Evolutionary conservation across 2,888 invertebrate genomes (phyloP).

Genomic region (Netelia fuscicornis): DNA sequence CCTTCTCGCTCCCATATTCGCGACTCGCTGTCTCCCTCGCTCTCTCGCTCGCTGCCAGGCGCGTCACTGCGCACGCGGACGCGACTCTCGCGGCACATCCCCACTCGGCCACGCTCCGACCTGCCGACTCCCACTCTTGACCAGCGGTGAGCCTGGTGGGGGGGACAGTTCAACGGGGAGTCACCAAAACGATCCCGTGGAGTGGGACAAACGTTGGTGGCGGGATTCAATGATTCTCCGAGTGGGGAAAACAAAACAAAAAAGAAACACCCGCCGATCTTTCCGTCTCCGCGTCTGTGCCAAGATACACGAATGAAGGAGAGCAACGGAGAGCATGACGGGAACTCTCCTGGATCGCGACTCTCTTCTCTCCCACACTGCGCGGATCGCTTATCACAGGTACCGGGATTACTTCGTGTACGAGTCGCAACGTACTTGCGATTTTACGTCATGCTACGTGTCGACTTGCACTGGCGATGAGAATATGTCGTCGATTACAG

Average conservation of each 20-base stretch:
- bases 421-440: constrained; percentile 26
- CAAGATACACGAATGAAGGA: not conserved
- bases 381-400: not conserved
- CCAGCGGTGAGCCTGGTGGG: constrained; percentile 14
- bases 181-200: constrained; percentile 35
- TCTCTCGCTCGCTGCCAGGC: not conserved
- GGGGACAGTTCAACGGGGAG: constrained; percentile 53
- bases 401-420: constrained; percentile 10
- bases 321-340: constrained; percentile 45
- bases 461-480: not conserved
- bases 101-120: constrained; percentile 20
- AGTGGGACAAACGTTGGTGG: constrained; percentile 40
- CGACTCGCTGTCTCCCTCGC: constrained; percentile 30
- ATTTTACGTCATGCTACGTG: constrained; percentile 38
- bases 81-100: constrained; percentile 7
- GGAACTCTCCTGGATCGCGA: constrained; percentile 34
- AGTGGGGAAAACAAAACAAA: constrained; percentile 36
- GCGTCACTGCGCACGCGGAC: constrained; percentile 8
- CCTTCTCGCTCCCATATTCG: constrained; percentile 70
- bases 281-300: constrained; percentile 21
- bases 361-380: not conserved
- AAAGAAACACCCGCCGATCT: too few relatives aligned
- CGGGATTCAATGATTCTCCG: constrained; percentile 52
- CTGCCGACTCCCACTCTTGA: constrained; percentile 9
- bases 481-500: constrained; percentile 7